These are phyloP conservation scores for Pollenia amentaria DNA, from an alignment of 2,888 invertebrate genomes.

Conservation along the genomic window DNA sequence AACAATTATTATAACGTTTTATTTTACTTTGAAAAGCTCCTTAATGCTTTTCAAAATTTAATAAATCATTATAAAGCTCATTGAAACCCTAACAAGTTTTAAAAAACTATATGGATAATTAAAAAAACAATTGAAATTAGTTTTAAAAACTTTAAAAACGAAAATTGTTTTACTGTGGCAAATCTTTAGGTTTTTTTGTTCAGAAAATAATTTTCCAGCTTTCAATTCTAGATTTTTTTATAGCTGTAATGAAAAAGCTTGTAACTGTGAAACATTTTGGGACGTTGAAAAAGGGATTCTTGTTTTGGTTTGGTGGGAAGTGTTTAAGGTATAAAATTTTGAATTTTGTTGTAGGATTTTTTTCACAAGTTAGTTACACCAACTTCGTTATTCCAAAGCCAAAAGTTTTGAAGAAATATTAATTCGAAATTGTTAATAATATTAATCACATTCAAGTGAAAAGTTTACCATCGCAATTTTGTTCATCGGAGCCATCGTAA, in stretches of 20 bases:
- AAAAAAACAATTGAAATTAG: too few species aligned
- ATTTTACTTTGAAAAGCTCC: too few species aligned
- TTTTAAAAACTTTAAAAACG: too few species aligned
- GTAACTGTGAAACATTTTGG: not conserved
- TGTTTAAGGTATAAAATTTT: conserved; percentile 17
- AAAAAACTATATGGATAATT: too few species aligned
- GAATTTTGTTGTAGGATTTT: conserved; percentile 38
- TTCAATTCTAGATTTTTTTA: too few species aligned
- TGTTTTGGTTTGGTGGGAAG: not conserved
- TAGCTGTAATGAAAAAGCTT: not conserved
- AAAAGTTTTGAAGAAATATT: not conserved
- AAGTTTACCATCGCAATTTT: conserved; percentile 81
- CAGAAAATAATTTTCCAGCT: too few species aligned
- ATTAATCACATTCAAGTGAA: conserved; percentile 34
- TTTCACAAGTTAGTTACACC: conserved; percentile 9
- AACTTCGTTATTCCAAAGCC: conserved; percentile 19
- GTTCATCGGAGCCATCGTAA: conserved; percentile 86
- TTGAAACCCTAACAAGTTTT: too few species aligned
- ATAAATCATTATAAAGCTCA: too few species aligned
- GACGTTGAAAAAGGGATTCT: not conserved
- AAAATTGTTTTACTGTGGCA: too few species aligned
- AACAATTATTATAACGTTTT: too few species aligned
- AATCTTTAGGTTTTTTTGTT: too few species aligned
- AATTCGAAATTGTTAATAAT: conserved; percentile 12
- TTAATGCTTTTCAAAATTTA: too few species aligned